Evolutionary conservation across 2,888 invertebrate species (phyloP).

Genomic region (Patella ulyssiponensis): DNA sequence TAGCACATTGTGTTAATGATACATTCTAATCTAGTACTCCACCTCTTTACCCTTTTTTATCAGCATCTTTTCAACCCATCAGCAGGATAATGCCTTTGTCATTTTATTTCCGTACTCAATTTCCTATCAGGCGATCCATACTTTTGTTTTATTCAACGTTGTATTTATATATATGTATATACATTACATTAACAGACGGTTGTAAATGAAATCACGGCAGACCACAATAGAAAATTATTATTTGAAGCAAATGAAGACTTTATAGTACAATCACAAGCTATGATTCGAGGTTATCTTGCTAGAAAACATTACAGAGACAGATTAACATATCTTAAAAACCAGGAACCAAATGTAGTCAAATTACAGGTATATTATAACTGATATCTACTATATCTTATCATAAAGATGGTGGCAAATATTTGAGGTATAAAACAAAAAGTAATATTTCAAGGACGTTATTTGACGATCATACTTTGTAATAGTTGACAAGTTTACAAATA

Average conservation of each 20-base stretch:
- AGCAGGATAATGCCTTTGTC: no score
- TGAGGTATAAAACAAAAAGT: no score
- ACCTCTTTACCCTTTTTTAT: no score
- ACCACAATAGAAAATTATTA: slow-evolving; percentile 65
- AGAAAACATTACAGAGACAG: slow-evolving; percentile 74
- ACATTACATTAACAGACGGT: slow-evolving; percentile 55
- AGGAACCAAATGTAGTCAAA: slow-evolving; percentile 64
- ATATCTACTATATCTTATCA: not conserved
- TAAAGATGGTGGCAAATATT: no score
- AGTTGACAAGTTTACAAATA: no score
- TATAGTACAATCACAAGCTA: slow-evolving; percentile 77
- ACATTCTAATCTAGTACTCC: no score
- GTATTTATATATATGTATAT: slow-evolving; percentile 7
- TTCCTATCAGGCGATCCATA: not conserved
- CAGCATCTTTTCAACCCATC: no score
- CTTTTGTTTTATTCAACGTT: not conserved
- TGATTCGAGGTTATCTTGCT: slow-evolving; percentile 77
- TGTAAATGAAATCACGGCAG: slow-evolving; percentile 65
- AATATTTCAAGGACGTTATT: no score
- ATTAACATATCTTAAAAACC: slow-evolving; percentile 55
- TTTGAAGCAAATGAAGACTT: slow-evolving; percentile 68
- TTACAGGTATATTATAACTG: slow-evolving; percentile 67
- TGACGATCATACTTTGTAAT: no score
- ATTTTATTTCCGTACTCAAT: not conserved
- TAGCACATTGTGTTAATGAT: no score